These are phyloP conservation scores for Falco biarmicus DNA, from an alignment of 2,797 vertebrate genomes.

Conservation along the genomic window DNA sequence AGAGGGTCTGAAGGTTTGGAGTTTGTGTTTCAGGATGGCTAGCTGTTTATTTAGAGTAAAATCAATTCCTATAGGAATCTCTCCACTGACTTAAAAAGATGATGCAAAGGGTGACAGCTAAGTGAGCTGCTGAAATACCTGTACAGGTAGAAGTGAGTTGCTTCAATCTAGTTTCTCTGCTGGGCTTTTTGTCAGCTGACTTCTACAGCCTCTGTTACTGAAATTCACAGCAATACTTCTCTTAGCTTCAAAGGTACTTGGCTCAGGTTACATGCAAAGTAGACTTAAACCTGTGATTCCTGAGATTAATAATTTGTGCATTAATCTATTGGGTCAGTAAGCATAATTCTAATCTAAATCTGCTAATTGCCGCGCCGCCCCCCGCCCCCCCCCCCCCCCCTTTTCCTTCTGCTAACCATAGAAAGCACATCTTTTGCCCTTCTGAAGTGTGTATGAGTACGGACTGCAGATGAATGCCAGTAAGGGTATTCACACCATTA, in stretches of 20 bases:
- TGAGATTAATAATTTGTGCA: not conserved
- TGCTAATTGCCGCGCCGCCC: not conserved
- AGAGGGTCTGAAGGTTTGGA: not conserved
- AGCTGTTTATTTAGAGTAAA: not conserved
- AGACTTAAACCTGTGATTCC: not conserved
- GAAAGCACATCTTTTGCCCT: not conserved
- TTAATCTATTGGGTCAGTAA: not conserved
- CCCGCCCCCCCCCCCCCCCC: not conserved
- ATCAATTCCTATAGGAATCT: not conserved
- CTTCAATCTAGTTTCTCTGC: not conserved
- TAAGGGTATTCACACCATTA: not conserved
- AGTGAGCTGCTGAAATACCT: not conserved
- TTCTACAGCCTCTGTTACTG: not conserved
- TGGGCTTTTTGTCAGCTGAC: not conserved
- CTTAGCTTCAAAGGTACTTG: not conserved
- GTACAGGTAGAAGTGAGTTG: not conserved
- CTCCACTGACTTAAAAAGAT: not conserved
- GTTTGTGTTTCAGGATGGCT: not conserved
- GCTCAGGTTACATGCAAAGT: not conserved
- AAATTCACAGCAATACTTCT: not conserved
- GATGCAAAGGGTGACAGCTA: not conserved
- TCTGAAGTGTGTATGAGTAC: not conserved
- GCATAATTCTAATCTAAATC: not conserved
- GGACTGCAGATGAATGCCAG: not conserved
- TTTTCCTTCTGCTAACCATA: not conserved